Evolutionary conservation across 1,140 invertebrate species (phyloP).

Genomic region (Cyrtorhinus lividipennis): DNA sequence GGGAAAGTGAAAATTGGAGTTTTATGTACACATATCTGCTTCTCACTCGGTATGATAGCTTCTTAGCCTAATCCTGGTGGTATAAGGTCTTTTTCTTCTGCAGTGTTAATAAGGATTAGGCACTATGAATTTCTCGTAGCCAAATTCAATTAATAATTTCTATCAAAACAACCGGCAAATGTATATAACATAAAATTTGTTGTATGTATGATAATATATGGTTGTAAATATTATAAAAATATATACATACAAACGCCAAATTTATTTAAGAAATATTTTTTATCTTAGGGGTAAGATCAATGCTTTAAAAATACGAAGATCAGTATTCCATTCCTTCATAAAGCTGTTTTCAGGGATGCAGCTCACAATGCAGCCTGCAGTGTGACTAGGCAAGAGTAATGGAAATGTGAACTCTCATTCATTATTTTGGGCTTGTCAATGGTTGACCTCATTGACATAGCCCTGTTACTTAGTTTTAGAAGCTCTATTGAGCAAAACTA

Average conservation of each 20-base stretch:
- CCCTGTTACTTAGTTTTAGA: too few species aligned
- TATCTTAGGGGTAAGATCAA: not conserved
- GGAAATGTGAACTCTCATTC: not conserved
- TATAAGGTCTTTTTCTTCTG: not conserved
- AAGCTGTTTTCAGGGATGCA: not conserved
- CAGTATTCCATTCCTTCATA: not conserved
- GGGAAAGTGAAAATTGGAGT: slow-evolving; percentile 47
- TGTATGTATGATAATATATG: not conserved
- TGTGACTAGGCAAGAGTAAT: not conserved
- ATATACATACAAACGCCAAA: not conserved
- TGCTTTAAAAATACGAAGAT: not conserved
- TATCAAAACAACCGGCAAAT: not conserved
- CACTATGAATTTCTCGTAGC: not conserved
- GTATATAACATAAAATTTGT: not conserved
- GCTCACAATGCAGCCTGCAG: not conserved
- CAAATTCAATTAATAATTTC: not conserved
- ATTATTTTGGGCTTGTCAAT: too few species aligned
- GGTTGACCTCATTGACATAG: too few species aligned
- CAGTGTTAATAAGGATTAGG: not conserved
- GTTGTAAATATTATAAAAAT: not conserved
- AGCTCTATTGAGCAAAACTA: too few species aligned
- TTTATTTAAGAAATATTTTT: not conserved
- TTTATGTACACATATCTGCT: slow-evolving; percentile 12
- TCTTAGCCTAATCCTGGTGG: not conserved
- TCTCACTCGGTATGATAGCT: not conserved